phyloP scores from a whole-genome alignment of 2,888 invertebrate species.

The Ptychoptera contaminata region DNA sequence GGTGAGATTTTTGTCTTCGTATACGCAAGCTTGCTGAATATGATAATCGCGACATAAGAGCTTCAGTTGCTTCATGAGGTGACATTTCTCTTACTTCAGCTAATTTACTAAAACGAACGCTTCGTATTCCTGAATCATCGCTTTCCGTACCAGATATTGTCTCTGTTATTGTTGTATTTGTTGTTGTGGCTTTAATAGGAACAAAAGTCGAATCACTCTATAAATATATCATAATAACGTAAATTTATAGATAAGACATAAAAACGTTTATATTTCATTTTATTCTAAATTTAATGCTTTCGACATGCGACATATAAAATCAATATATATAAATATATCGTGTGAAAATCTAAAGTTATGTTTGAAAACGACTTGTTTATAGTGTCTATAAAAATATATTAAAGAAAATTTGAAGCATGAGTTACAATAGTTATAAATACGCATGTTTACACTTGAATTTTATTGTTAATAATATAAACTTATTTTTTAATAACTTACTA shows the following conservation, averaged over 20 bases:
- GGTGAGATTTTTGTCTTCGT: constrained; percentile 39
- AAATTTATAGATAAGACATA: constrained; percentile 3
- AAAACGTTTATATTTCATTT: too few relatives aligned
- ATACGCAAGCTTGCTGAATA: constrained; percentile 83
- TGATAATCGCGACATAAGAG: constrained; percentile 80
- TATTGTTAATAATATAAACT: background rate
- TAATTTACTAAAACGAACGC: constrained; percentile 82
- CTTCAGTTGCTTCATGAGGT: constrained; percentile 81
- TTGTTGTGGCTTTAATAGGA: constrained; percentile 59
- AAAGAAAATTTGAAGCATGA: too few relatives aligned
- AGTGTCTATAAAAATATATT: constrained; percentile 37
- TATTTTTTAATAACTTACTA: constrained; percentile 18
- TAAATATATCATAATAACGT: constrained; percentile 3
- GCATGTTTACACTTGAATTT: background rate
- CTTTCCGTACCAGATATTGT: constrained; percentile 55
- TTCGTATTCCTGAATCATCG: constrained; percentile 70
- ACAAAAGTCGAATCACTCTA: constrained; percentile 86
- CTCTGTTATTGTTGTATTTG: constrained; percentile 18
- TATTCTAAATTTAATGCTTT: too few relatives aligned
- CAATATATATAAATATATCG: background rate
- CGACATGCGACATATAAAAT: too few relatives aligned
- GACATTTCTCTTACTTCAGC: constrained; percentile 80
- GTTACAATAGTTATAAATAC: too few relatives aligned
- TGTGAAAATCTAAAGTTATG: background rate
- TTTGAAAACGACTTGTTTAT: constrained; percentile 28